A percentile compares a stretch with the other conserved stretches of the same genome.
These are phyloP conservation scores for Dromas ardeola DNA, from an alignment of 2,113 vertebrate genomes.

Conservation along the genomic window DNA sequence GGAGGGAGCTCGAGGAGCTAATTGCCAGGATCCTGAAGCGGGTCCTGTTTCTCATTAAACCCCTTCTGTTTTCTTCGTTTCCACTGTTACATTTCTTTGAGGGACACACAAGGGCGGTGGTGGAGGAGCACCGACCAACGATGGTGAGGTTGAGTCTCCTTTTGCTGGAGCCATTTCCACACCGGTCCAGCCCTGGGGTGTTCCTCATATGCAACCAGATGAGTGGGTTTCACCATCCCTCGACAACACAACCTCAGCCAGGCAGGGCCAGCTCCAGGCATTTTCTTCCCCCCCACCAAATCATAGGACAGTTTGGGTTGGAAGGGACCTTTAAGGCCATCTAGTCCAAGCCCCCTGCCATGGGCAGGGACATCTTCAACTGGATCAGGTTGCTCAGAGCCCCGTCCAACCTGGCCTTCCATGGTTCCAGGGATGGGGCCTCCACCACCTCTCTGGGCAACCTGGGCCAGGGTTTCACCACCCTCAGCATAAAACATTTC, in stretches of 20 bases:
- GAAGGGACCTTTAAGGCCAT: not conserved
- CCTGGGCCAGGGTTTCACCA: not conserved
- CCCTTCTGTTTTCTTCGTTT: not conserved
- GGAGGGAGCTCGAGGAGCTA: not conserved
- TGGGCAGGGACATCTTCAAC: not conserved
- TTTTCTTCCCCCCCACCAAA: not conserved
- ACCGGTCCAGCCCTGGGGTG: fast-evolving
- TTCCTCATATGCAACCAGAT: fast-evolving
- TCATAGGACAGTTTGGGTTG: not conserved
- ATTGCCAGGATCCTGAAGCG: slow-evolving; percentile 27
- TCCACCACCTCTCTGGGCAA: not conserved
- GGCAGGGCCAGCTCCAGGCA: fast-evolving
- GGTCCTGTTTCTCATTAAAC: slow-evolving; percentile 43
- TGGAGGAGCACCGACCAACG: not conserved
- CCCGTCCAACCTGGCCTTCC: not conserved
- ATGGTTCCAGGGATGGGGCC: not conserved
- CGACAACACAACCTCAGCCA: not conserved
- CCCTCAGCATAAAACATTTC: fast-evolving
- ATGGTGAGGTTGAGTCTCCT: not conserved
- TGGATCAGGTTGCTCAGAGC: not conserved
- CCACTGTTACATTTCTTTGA: not conserved
- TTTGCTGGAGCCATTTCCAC: not conserved
- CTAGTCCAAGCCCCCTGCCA: not conserved
- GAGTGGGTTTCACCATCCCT: not conserved
- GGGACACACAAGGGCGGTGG: not conserved